Evolutionary conservation across 2,888 invertebrate species (phyloP).

Genomic region (Phoenoteleia sp.): DNA sequence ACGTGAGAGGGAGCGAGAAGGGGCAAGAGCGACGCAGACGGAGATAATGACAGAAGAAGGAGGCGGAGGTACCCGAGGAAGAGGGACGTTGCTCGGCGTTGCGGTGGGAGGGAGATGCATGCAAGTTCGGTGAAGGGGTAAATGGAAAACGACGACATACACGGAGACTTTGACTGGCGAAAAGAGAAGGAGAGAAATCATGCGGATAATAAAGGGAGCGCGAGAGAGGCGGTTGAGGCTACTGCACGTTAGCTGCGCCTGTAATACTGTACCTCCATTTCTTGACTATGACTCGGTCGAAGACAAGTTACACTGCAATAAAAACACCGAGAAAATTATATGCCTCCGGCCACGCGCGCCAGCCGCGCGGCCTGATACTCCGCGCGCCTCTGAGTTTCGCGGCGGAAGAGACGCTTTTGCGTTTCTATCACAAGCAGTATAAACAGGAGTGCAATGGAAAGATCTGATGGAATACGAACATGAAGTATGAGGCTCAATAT

Average conservation of each 20-base stretch:
- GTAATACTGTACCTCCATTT: constrained; percentile 84
- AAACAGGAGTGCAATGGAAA: constrained; percentile 56
- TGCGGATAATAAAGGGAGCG: constrained; percentile 65
- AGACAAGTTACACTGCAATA: constrained; percentile 87
- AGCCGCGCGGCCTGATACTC: constrained; percentile 65
- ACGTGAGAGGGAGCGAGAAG: constrained; percentile 38
- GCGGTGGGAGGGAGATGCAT: constrained; percentile 46
- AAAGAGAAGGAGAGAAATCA: constrained; percentile 69
- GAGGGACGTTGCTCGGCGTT: constrained; percentile 39
- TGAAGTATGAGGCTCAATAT: constrained; percentile 3
- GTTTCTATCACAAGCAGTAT: constrained; percentile 79
- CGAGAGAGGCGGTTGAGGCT: constrained; percentile 80
- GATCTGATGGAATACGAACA: constrained; percentile 33
- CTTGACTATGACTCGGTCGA: constrained; percentile 84
- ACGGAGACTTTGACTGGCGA: constrained; percentile 68
- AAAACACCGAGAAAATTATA: constrained; percentile 86
- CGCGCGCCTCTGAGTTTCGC: constrained; percentile 56
- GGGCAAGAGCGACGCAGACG: constrained; percentile 41
- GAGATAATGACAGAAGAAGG: constrained; percentile 61
- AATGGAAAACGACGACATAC: constrained; percentile 72
- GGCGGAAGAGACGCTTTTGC: constrained; percentile 75
- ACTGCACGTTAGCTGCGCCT: constrained; percentile 86
- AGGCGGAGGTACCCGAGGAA: constrained; percentile 46
- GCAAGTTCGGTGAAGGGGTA: constrained; percentile 73
- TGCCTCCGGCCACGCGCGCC: constrained; percentile 84